Conservation (phyloP, 2,113 vertebrate genomes). For the Salvelinus alpinus region DNA sequence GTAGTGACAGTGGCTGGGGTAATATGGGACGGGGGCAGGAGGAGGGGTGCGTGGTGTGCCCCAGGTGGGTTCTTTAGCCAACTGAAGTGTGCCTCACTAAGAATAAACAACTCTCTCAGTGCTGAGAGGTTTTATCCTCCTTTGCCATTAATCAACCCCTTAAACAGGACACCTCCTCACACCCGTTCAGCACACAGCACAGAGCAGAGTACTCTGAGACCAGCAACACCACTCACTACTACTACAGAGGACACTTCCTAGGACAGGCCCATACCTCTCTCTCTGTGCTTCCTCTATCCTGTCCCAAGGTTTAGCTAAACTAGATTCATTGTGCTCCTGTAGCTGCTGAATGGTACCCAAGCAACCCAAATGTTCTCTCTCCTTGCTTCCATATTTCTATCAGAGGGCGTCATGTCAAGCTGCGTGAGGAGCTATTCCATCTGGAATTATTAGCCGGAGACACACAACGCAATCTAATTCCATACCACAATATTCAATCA, state of each 20-base stretch:
- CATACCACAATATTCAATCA: conserved; percentile 67
- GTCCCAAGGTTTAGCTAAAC: conserved; percentile 64
- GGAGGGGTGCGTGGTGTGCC: conserved; percentile 40
- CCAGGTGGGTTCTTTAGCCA: conserved; percentile 46
- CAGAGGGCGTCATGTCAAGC: conserved; percentile 59
- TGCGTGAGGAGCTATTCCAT: conserved; percentile 65
- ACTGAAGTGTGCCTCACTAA: conserved; percentile 66
- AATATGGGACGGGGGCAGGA: conserved; percentile 56
- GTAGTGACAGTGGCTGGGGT: conserved; percentile 63
- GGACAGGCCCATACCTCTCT: no score
- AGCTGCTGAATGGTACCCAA: conserved; percentile 58
- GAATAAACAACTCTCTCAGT: conserved; percentile 62
- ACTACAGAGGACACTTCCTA: background rate
- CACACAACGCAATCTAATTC: conserved; percentile 75
- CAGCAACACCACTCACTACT: background rate
- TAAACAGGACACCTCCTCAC: conserved; percentile 67
- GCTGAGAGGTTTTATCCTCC: conserved; percentile 66
- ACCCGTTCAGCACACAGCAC: background rate
- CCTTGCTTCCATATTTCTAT: conserved; percentile 59
- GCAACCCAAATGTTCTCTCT: conserved; percentile 64
- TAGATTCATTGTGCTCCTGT: conserved; percentile 66
- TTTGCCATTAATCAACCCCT: conserved; percentile 70
- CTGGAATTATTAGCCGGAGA: conserved; percentile 73
- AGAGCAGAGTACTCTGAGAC: background rate
- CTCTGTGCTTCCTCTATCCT: conserved; percentile 18